phyloP scores from a whole-genome alignment of 2,797 vertebrate genomes.

The Eidolon dupreanum region DNA sequence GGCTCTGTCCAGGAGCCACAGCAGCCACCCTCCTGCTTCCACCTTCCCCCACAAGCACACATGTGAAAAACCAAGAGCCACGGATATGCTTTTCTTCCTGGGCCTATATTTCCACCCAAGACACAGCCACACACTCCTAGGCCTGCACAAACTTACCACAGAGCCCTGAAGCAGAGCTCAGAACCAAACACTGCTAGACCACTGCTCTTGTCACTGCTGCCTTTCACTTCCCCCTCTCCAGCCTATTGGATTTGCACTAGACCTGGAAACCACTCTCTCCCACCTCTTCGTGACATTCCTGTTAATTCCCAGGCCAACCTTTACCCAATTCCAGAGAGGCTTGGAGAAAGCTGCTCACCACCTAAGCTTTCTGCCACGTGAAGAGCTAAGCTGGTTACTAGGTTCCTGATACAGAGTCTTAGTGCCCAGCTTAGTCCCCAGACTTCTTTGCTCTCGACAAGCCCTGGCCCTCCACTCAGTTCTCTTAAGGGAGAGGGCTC shows the following conservation, averaged over 20 bases:
- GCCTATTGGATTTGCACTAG: neutral
- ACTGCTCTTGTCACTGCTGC: neutral
- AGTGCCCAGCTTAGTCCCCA: neutral
- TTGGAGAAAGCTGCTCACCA: constrained; percentile 76
- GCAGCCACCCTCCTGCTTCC: neutral
- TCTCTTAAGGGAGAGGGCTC: constrained; percentile 3
- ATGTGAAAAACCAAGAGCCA: too few relatives aligned
- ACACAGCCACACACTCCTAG: neutral
- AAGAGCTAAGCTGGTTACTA: constrained; percentile 83
- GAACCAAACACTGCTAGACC: neutral
- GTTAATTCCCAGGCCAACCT: constrained; percentile 9
- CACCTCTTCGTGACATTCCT: neutral
- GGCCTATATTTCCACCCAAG: neutral
- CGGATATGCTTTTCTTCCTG: neutral
- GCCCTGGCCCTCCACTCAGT: neutral
- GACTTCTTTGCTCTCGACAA: neutral
- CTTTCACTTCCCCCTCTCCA: neutral
- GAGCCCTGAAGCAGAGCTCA: neutral
- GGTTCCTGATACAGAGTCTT: constrained; percentile 66
- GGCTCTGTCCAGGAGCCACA: neutral
- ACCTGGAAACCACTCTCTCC: neutral
- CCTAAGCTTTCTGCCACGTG: constrained; percentile 82
- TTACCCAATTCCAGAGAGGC: constrained; percentile 71
- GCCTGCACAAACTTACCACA: too few relatives aligned
- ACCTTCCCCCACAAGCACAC: neutral